Percentiles rank a stretch among this genome's conserved stretches.
Evolutionary conservation across 1,140 invertebrate genomes (phyloP).

Genomic region (Lepidurus apus): DNA sequence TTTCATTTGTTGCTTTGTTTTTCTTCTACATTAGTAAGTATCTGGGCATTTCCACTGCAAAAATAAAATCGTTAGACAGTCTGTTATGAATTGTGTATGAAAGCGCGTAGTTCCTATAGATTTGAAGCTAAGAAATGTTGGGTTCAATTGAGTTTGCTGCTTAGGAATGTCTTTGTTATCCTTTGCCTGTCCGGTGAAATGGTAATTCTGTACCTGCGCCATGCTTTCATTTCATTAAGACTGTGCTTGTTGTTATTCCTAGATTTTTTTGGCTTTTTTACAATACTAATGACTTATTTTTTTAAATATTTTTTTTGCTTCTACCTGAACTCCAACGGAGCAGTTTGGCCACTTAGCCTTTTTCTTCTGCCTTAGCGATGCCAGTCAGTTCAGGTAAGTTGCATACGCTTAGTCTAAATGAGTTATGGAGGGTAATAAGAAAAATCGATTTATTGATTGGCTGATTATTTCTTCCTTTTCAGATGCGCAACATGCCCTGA

Average conservation of each 20-base stretch:
- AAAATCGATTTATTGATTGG: neutral
- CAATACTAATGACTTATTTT: neutral
- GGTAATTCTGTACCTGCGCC: no score
- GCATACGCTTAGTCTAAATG: neutral
- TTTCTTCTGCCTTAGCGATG: slow-evolving; percentile 27
- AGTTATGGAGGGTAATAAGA: neutral
- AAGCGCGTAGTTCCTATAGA: no score
- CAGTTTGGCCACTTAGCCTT: slow-evolving; percentile 11
- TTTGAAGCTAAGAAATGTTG: no score
- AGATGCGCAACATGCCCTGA: slow-evolving; percentile 56
- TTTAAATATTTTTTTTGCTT: neutral
- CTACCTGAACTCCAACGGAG: neutral
- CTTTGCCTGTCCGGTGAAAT: no score
- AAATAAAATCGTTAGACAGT: no score
- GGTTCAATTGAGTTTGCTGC: no score
- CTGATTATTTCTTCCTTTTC: slow-evolving; percentile 34
- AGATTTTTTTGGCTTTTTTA: neutral
- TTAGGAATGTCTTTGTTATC: no score
- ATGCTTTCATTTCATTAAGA: no score
- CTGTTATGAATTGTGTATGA: no score
- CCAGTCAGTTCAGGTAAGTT: slow-evolving; percentile 32
- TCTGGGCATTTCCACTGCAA: neutral
- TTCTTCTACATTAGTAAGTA: neutral
- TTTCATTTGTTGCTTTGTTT: slow-evolving; percentile 19
- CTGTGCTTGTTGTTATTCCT: no score